phyloP scores from a whole-genome alignment of 2,797 vertebrate genomes.

The Sciaenops ocellatus region DNA sequence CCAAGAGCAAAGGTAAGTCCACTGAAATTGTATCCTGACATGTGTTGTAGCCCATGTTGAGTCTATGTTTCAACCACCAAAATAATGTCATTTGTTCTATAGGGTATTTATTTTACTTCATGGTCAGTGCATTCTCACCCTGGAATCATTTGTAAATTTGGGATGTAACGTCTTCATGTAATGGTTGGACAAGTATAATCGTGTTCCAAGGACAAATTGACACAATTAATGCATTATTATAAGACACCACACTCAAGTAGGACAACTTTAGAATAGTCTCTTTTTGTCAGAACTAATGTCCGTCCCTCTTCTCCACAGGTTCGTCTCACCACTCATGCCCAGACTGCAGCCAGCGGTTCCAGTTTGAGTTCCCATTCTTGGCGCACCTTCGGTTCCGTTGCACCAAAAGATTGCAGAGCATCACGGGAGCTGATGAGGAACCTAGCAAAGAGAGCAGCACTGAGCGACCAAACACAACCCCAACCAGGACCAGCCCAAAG shows the following conservation, averaged over 20 bases:
- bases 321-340: constrained; percentile 89
- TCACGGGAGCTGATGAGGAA: constrained; percentile 80
- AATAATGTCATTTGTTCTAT: neutral
- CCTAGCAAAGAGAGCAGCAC: constrained; percentile 78
- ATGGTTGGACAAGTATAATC: neutral
- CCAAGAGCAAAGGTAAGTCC: constrained; percentile 87
- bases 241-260: neutral
- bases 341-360: constrained; percentile 96
- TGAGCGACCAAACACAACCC: constrained; percentile 65
- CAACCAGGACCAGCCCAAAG: constrained; percentile 81
- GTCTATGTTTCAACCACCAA: too few species aligned
- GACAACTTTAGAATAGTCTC: neutral
- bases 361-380: constrained; percentile 95
- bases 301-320: constrained; percentile 74
- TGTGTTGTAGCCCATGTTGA: neutral
- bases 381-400: constrained; percentile 96
- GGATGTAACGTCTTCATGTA: too few species aligned
- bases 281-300: neutral
- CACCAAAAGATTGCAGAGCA: constrained; percentile 91
- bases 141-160: neutral
- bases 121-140: too few species aligned
- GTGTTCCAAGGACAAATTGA: neutral
- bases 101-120: neutral
- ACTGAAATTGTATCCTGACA: too few species aligned
- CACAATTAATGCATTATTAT: neutral